A percentile compares a stretch with the other conserved stretches of the same genome.
Evolutionary conservation across 2,113 vertebrate genomes (phyloP).

Genomic region (Prionailurus bengalensis): DNA sequence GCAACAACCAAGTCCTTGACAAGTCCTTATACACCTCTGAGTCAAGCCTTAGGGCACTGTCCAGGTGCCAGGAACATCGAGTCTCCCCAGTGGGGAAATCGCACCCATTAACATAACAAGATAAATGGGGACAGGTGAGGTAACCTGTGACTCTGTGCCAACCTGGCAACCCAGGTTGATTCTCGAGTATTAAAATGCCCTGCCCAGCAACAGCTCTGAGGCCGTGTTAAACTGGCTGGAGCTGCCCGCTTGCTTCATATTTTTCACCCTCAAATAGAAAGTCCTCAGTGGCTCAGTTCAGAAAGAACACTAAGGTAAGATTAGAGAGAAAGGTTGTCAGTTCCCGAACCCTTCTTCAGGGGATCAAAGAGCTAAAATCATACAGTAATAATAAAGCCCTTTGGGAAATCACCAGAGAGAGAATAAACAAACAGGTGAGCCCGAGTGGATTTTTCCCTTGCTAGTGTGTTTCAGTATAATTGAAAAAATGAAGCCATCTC

Average conservation of each 20-base stretch:
- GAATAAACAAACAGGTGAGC: slow-evolving; percentile 57
- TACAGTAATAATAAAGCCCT: slow-evolving; percentile 61
- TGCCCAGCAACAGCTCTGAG: slow-evolving; percentile 32
- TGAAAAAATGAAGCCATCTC: slow-evolving; percentile 39
- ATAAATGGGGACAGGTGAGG: slow-evolving; percentile 82
- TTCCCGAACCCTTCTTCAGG: not conserved
- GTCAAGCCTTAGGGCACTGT: slow-evolving; percentile 79
- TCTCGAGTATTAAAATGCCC: slow-evolving; percentile 47
- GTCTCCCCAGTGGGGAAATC: slow-evolving; percentile 73
- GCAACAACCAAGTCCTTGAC: slow-evolving; percentile 47
- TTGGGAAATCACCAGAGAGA: slow-evolving; percentile 64
- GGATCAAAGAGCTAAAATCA: slow-evolving; percentile 39
- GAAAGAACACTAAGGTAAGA: slow-evolving; percentile 48
- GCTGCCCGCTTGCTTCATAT: not conserved
- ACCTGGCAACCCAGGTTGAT: slow-evolving; percentile 4
- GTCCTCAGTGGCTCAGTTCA: not conserved
- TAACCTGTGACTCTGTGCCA: slow-evolving; percentile 58
- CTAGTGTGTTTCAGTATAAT: slow-evolving; percentile 23
- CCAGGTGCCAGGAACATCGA: slow-evolving; percentile 83
- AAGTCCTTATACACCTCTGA: slow-evolving; percentile 76
- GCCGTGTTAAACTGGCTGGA: not conserved
- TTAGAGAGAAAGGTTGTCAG: slow-evolving; percentile 58
- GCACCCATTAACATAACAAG: slow-evolving; percentile 66
- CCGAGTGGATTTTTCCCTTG: slow-evolving; percentile 30
- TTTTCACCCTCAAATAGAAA: slow-evolving; percentile 66